Base-by-base conservation (phyloP, 1,140 invertebrate species). In the Thaumatotibia leucotreta region DNA sequence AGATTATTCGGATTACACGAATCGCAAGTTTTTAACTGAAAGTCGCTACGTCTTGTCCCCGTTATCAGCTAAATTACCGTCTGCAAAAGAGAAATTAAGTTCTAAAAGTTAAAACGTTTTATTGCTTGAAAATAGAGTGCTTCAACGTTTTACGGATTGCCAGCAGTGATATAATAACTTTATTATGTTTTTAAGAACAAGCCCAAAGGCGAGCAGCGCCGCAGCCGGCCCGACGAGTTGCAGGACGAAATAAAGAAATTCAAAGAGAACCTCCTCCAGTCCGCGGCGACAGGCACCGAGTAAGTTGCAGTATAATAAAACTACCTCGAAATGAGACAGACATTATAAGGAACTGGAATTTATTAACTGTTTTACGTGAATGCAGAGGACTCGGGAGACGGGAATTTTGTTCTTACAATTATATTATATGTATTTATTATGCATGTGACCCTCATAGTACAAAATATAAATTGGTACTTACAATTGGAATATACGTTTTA, bases 241-340 rank as follows among this genome's bases (percentile, higher is more conserved):
- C 74, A 77, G 20, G 82, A 83, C 27, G 86, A 89, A 79, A 83
- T 88, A 65, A 86, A 82, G 65, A 79, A 84, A 64, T 84, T 89
- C 50, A 89, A 88, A 66, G 83, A 86, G 65, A 84, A 84, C 63
- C 72, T 87, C 4, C 73, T 87, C n/a, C 83, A 87, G 64, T 83
- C 84, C 5, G 69, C 82, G 32, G 35, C 81, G 17, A 24, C 70
- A 39, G 76, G 74, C 61, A 27, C 52, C 24, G 80, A 82, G 84
- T 89, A 72, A 87, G 86, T 80, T 49, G 52, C 63, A 35, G n/a
- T 64, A 10, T 39, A 50, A 27, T 27, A 58, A 27, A 58, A 49
- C 52, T 58, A 58, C 9, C 23, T 58, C 52, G 24, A 58, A 58
- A 58, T 58, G 52, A 58, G 52, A 24, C 52, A 24, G 52, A 58